Evolutionary conservation across 2,888 invertebrate species (phyloP).

Genomic region (Parelbella ahira): DNA sequence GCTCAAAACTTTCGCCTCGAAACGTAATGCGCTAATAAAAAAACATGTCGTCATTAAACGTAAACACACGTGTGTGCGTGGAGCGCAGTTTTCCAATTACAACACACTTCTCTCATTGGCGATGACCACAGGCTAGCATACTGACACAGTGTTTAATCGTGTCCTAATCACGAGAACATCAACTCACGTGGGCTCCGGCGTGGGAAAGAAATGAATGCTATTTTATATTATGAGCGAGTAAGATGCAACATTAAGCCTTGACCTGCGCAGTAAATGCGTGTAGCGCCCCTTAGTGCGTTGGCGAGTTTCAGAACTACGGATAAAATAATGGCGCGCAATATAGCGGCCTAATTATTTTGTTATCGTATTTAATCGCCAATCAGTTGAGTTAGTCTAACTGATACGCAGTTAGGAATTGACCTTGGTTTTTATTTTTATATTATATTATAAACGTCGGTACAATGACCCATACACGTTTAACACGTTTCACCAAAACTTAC

Average conservation of each 20-base stretch:
- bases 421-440: constrained; percentile 14
- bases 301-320: constrained; percentile 37
- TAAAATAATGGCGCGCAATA: constrained; percentile 45
- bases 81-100: constrained; percentile 24
- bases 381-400: constrained; percentile 10
- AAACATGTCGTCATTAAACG: constrained; percentile 20
- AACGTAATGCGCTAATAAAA: constrained; percentile 17
- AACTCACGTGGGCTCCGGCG: constrained; percentile 44
- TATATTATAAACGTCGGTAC: background rate
- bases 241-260: constrained; percentile 52
- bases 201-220: constrained; percentile 31
- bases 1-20: constrained; percentile 8
- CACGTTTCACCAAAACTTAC: constrained; percentile 4
- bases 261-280: constrained; percentile 56
- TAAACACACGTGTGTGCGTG: constrained; percentile 18
- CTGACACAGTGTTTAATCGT: constrained; percentile 33
- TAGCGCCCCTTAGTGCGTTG: constrained; percentile 35
- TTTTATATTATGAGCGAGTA: constrained; percentile 35
- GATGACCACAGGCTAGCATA: constrained; percentile 27
- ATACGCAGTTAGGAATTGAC: constrained; percentile 17
- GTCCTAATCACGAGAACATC: constrained; percentile 13
- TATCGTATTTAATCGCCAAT: constrained; percentile 16
- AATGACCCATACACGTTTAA: background rate
- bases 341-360: constrained; percentile 30
- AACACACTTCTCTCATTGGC: constrained; percentile 8